Conservation (phyloP, 2,797 vertebrate species). For the Rhinatrema bivittatum region DNA sequence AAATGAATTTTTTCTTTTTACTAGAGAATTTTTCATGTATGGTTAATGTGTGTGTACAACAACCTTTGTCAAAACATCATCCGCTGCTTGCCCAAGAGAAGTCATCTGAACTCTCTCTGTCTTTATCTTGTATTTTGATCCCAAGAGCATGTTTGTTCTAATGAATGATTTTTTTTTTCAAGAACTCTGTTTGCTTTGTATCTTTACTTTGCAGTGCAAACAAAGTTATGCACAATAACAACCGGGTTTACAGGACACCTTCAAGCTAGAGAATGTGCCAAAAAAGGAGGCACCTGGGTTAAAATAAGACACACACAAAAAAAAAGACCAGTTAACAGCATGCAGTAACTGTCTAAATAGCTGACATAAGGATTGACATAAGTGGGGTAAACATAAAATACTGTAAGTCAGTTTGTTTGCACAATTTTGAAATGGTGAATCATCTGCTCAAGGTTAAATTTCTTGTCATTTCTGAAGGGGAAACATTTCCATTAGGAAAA, state of each 20-base stretch:
- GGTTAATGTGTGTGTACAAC: constrained; percentile 1
- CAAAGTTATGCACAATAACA: constrained; percentile 25
- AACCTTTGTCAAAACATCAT: constrained; percentile 4
- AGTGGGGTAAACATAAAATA: no score
- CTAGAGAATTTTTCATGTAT: constrained; percentile 9
- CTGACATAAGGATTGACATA: no score
- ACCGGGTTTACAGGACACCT: constrained; percentile 18
- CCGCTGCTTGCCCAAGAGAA: constrained; percentile 12
- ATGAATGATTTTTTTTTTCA: constrained; percentile 23
- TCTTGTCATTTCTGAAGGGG: no score
- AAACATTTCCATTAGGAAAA: no score
- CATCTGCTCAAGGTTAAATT: no score
- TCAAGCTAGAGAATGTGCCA: not conserved
- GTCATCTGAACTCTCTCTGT: constrained; percentile 23
- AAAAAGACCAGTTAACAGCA: no score
- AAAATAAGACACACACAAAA: constrained; percentile 9
- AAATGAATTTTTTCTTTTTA: constrained; percentile 2
- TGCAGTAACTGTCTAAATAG: no score
- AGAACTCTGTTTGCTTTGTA: constrained; percentile 26
- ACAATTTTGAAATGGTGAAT: no score
- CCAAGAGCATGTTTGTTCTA: constrained; percentile 16
- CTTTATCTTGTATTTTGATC: constrained; percentile 17
- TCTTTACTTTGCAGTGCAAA: constrained; percentile 41
- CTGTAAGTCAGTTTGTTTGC: no score
- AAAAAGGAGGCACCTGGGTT: constrained; percentile 13